Evolutionary conservation across 2,113 vertebrate genomes (phyloP).

Genomic region (Sander vitreus): DNA sequence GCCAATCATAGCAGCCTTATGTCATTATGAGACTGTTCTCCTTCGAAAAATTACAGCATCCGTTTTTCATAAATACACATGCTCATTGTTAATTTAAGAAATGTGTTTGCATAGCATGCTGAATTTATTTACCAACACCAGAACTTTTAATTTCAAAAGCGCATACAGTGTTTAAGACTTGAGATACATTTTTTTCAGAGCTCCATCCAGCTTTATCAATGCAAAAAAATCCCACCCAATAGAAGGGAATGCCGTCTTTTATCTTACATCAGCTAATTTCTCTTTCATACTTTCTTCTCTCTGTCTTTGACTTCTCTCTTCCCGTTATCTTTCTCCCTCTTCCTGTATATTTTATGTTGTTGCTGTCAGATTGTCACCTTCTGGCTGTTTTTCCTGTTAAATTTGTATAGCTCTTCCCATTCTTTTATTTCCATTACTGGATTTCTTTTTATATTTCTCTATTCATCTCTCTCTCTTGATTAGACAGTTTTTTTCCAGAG

Average conservation of each 20-base stretch:
- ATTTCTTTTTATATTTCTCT: not conserved
- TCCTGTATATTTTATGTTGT: conserved; percentile 6
- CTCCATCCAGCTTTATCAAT: too few species aligned
- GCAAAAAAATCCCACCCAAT: not conserved
- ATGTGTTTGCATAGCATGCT: not conserved
- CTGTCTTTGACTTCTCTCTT: not conserved
- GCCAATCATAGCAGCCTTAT: not conserved
- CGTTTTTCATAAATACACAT: not conserved
- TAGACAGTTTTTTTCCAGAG: conserved; percentile 42
- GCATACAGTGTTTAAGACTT: too few species aligned
- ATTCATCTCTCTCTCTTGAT: conserved; percentile 37
- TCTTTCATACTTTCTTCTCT: not conserved
- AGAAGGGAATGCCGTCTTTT: not conserved
- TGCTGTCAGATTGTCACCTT: conserved; percentile 7
- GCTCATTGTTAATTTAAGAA: not conserved
- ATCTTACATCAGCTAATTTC: not conserved
- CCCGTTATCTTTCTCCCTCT: not conserved
- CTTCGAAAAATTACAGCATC: not conserved
- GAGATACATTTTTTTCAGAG: too few species aligned
- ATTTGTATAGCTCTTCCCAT: conserved; percentile 3
- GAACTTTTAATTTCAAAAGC: not conserved
- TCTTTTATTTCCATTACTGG: conserved; percentile 3
- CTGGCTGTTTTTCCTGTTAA: conserved; percentile 6
- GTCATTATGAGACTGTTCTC: not conserved
- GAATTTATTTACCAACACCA: not conserved